phyloP scores from a whole-genome alignment of 2,113 vertebrate genomes.

The Empidonax traillii region DNA sequence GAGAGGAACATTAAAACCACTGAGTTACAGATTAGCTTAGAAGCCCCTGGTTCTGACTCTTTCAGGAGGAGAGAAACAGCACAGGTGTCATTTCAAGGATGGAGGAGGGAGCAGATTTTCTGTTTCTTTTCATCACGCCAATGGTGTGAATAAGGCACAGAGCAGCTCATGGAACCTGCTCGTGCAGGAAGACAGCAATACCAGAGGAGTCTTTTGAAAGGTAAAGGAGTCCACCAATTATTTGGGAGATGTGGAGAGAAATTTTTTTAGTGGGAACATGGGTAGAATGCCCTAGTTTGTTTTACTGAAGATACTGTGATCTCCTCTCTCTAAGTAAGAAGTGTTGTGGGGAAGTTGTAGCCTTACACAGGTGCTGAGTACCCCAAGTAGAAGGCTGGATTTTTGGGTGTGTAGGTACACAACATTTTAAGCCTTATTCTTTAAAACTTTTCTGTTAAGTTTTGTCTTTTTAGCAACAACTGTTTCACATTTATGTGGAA shows the following conservation, averaged over 20 bases:
- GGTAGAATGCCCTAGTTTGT: neutral
- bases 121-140: neutral
- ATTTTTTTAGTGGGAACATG: neutral
- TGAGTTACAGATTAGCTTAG: neutral
- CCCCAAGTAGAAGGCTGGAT: neutral
- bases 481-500: neutral
- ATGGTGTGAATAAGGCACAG: neutral
- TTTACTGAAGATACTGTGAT: neutral
- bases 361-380: neutral
- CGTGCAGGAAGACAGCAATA: neutral
- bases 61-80: neutral
- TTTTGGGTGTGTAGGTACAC: neutral
- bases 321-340: neutral
- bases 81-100: neutral
- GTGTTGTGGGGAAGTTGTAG: neutral
- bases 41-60: neutral
- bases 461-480: neutral
- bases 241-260: neutral
- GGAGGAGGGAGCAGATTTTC: neutral
- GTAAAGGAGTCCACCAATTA: neutral
- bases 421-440: neutral
- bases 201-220: neutral
- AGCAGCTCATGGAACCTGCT: neutral
- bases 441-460: slow-evolving; percentile 1
- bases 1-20: neutral